A percentile compares a stretch with the other conserved stretches of the same genome.
Evolutionary conservation across 2,113 vertebrate genomes (phyloP).

Genomic region (Erythrocebus patas): DNA sequence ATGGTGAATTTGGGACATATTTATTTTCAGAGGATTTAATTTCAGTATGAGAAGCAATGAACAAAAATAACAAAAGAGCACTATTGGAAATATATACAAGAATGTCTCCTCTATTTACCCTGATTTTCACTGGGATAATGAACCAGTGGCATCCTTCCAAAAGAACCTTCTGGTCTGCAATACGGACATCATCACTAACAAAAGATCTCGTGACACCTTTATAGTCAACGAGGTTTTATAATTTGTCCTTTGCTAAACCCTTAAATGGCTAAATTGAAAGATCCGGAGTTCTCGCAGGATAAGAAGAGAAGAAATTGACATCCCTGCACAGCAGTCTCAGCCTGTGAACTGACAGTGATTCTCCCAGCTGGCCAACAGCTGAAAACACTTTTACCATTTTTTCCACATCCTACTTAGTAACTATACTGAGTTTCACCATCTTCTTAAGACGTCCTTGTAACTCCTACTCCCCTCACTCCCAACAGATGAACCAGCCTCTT

Average conservation of each 20-base stretch:
- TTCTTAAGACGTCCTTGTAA: neutral
- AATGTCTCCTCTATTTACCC: neutral
- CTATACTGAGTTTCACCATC: neutral
- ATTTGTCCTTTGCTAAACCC: neutral
- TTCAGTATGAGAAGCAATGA: conserved; percentile 26
- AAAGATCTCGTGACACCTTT: neutral
- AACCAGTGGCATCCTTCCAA: neutral
- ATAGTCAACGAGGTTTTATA: neutral
- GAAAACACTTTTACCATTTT: neutral
- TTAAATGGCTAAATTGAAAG: neutral
- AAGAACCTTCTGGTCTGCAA: neutral
- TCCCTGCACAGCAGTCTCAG: neutral
- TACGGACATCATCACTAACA: neutral
- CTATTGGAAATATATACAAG: neutral
- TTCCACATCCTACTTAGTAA: neutral
- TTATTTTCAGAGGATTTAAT: neutral
- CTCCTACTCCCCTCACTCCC: neutral
- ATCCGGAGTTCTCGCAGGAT: neutral
- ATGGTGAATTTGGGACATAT: neutral
- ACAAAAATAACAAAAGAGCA: conserved; percentile 13
- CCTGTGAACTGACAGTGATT: neutral
- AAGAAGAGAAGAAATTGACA: neutral
- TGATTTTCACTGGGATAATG: neutral
- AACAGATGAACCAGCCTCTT: neutral
- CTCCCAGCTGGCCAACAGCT: neutral